phyloP scores from a whole-genome alignment of 1,140 invertebrate genomes.

The Meloidogyne chitwoodi region DNA sequence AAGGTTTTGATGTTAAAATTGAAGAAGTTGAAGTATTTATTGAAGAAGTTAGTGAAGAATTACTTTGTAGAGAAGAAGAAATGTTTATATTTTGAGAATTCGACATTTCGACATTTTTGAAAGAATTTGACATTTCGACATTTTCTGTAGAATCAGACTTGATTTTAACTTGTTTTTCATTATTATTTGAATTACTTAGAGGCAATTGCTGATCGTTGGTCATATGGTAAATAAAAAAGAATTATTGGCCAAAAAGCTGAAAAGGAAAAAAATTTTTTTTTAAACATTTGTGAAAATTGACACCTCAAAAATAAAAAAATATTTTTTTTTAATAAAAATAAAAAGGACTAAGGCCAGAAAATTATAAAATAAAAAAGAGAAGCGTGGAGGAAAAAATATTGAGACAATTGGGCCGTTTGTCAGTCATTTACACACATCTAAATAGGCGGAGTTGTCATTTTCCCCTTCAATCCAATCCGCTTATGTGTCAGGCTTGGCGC shows the following conservation, averaged over 20 bases:
- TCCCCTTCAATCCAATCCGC: constrained; percentile 10
- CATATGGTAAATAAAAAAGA: neutral
- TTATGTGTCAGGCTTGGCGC: constrained; percentile 19
- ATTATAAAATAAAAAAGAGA: neutral
- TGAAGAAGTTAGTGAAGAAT: too few relatives aligned
- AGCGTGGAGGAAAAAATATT: neutral
- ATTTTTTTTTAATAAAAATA: too few relatives aligned
- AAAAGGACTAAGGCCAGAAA: neutral
- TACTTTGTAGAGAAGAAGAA: neutral
- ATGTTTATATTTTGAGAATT: neutral
- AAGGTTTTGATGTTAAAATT: too few relatives aligned
- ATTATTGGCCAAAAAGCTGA: neutral
- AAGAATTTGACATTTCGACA: neutral
- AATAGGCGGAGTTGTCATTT: neutral
- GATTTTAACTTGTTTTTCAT: neutral
- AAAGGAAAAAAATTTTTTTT: neutral
- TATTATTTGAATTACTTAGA: neutral
- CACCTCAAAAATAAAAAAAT: neutral
- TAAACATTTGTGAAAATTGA: neutral
- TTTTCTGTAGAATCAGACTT: neutral
- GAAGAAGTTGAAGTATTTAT: too few relatives aligned
- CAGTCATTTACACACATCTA: neutral
- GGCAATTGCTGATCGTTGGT: neutral
- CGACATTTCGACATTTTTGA: neutral
- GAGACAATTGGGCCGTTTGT: neutral